Base-by-base conservation (phyloP, 1,140 invertebrate species). In the Polypedilum pembai region DNA sequence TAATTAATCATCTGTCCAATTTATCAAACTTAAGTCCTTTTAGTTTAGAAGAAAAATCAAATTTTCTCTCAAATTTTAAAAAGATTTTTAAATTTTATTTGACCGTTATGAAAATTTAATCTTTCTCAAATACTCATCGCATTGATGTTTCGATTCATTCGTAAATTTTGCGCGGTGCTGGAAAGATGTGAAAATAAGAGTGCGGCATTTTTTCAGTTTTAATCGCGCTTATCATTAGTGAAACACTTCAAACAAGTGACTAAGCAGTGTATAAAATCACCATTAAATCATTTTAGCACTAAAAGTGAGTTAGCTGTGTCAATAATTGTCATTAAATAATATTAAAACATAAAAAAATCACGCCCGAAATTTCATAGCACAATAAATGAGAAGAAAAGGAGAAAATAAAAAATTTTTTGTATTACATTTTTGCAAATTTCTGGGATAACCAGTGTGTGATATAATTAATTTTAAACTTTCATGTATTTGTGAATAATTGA, bases 161-260 rank as follows among this genome's bases (percentile, higher is more conserved):
- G 45, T 15, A 56, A 56, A 56, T 15, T 56, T 56, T 56, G 45
- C n/a, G 45, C 10, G 45, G n/a, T n/a, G n/a, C 45, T n/a, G 45
- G n/a, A 56, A 56, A 56, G 45, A 56, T 56, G 45, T 56, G 45
- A 56, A 33, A 33, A 33, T 5, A 33, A 33, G 24, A 33, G 45
- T n/a, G 45, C 45, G 45, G 45, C 45, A 56, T 56, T 56, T 56
- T 45, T 56, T 56, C 1, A n/a, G 8, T 56, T 56, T 33, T n/a
- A 56, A 56, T 56, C 45, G 12, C n/a, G 45, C n/a, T 56, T n/a
- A n/a, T 56, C 45, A 56, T 56, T n/a, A 56, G 45, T 56, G 12
- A 56, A 56, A 56, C 45, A 56, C 45, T 15, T 33, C 3, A 56
- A 56, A 56, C 12, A n/a, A 56, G 45, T 56, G 45, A 56, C 4